Evolutionary conservation across 2,888 invertebrate species (phyloP).

Genomic region (Muschampia plurimacula): DNA sequence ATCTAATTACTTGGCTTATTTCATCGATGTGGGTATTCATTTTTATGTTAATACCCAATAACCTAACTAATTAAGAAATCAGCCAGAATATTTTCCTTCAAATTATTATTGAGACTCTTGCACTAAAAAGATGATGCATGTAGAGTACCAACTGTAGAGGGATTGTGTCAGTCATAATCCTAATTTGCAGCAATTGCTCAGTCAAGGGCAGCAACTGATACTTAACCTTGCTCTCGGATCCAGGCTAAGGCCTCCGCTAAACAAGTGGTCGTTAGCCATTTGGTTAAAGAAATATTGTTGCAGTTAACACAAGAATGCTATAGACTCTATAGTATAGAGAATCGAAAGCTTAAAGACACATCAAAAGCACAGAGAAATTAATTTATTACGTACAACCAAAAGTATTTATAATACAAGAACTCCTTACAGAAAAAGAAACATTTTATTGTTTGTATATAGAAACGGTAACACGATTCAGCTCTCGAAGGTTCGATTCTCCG

Average conservation of each 20-base stretch:
- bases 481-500: no score
- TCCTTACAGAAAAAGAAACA: not conserved
- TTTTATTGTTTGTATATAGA: not conserved
- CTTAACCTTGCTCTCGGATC: slow-evolving; percentile 37
- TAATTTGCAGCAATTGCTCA: slow-evolving; percentile 34
- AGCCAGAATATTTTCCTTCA: slow-evolving; percentile 5
- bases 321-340: not conserved
- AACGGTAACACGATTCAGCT: no score
- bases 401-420: not conserved
- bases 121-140: slow-evolving; percentile 10
- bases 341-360: not conserved
- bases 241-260: slow-evolving; percentile 35
- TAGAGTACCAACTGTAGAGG: slow-evolving; percentile 15
- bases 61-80: not conserved
- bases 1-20: no score
- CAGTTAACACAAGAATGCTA: not conserved
- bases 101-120: not conserved
- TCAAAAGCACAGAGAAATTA: not conserved
- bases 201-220: slow-evolving; percentile 32
- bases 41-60: not conserved
- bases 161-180: slow-evolving; percentile 25
- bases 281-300: slow-evolving; percentile 29
- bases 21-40: not conserved
- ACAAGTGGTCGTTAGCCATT: slow-evolving; percentile 30
- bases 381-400: no score